Evolutionary conservation across 2,113 vertebrate genomes (phyloP), one percentile per base, ranked within the genome.

Genomic region (Danio rerio): DNA sequence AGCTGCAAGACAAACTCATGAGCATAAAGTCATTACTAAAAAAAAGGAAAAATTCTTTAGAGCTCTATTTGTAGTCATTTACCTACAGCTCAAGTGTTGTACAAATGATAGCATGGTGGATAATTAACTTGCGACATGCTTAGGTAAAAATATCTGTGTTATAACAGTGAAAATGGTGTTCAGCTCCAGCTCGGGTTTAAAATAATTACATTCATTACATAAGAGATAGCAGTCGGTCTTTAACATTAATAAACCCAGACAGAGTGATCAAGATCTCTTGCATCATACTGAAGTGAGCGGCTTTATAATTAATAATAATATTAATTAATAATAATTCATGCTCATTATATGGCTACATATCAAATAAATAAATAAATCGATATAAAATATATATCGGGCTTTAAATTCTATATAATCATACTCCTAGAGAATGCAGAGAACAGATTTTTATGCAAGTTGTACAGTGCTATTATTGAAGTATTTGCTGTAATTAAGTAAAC

Each of bases 291-390:
- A 43, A 43, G 6, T 4, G 4, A 40, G 3, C 31, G 3, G 31
- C 31, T 66, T 16, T 43, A 43, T 66, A 66, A 66, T 43, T 66
- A 31, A 66, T 65, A 43, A 43, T n/a, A n/a, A n/a, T n/a, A n/a
- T n/a, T n/a, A n/a, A n/a, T n/a, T n/a, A n/a, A n/a, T n/a, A n/a
- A n/a, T n/a, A n/a, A n/a, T n/a, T 66, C 40, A 16, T 6, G 2
- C 62, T 66, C 63, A 66, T n/a, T 42, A 16, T 6, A 9, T 42
- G 62, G 15, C 63, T 66, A 6, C 40, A 16, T 66, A 66, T 43
- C 63, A 66, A 66, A 66, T n/a, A 66, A 66, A 66, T 43, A 66
- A 12, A 43, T 66, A 6, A 66, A 43, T 43, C 7, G 4, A n/a
- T 40, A 43, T 43, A 43, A 43, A 43, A 66, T 66, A n/a, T n/a